Conservation (phyloP, 2,888 invertebrate species). For the Falcaria lacertinaria region DNA sequence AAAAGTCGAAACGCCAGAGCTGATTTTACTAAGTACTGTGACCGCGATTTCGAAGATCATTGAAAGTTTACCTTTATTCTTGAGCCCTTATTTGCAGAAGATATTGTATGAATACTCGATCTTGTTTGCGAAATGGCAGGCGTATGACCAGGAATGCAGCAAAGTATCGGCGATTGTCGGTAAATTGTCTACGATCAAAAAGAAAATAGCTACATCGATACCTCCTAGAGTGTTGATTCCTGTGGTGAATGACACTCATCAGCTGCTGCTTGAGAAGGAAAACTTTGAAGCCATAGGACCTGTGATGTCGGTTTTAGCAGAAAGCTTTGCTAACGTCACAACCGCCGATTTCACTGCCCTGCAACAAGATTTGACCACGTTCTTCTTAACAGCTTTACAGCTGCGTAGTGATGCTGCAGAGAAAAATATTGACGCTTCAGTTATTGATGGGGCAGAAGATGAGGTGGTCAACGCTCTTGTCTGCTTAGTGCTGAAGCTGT, state of each 20-base stretch:
- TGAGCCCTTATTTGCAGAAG: slow-evolving; percentile 91
- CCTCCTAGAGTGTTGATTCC: slow-evolving; percentile 89
- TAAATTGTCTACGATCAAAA: slow-evolving; percentile 81
- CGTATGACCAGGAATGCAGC: slow-evolving; percentile 63
- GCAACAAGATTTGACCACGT: slow-evolving; percentile 83
- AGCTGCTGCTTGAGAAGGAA: slow-evolving; percentile 78
- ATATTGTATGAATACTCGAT: slow-evolving; percentile 83
- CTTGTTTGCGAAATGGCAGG: slow-evolving; percentile 75
- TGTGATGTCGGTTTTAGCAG: slow-evolving; percentile 87
- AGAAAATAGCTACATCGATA: slow-evolving; percentile 84
- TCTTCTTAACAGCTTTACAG: slow-evolving; percentile 87
- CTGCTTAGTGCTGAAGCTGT: slow-evolving; percentile 90
- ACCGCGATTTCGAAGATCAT: slow-evolving; percentile 90
- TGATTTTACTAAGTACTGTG: slow-evolving; percentile 85
- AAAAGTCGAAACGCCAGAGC: slow-evolving; percentile 78
- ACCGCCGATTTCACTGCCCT: slow-evolving; percentile 82
- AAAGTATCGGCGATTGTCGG: slow-evolving; percentile 76
- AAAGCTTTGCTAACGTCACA: slow-evolving; percentile 83
- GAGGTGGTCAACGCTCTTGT: slow-evolving; percentile 88
- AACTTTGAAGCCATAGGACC: slow-evolving; percentile 82
- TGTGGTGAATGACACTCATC: slow-evolving; percentile 83
- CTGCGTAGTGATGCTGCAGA: slow-evolving; percentile 80
- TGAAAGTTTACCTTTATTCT: slow-evolving; percentile 88
- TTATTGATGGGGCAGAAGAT: slow-evolving; percentile 83
- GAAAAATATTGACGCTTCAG: slow-evolving; percentile 40